A percentile compares a stretch with the other conserved stretches of the same genome.
Conservation (phyloP, 2,888 invertebrate genomes). For the Artemia sp. region DNA sequence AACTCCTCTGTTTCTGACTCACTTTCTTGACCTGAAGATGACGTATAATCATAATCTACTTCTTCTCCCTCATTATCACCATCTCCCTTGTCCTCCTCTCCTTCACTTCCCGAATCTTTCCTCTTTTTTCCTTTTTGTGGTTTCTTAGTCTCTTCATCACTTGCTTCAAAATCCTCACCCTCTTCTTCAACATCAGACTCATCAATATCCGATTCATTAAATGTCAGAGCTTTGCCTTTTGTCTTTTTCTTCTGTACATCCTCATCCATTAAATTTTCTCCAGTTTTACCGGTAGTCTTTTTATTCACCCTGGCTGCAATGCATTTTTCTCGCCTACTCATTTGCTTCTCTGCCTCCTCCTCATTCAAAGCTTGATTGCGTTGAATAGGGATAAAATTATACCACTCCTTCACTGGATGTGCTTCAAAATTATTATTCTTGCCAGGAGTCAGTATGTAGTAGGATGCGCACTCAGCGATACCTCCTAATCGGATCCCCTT, state of each 20-base stretch:
- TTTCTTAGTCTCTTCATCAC: conserved; percentile 84
- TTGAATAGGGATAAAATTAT: conserved; percentile 74
- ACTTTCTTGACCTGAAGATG: conserved; percentile 34
- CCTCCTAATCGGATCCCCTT: conserved; percentile 88
- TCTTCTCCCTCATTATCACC: conserved; percentile 90
- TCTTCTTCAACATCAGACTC: conserved; percentile 82
- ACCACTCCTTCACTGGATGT: conserved; percentile 89
- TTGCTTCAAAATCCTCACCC: conserved; percentile 91
- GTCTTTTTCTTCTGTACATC: conserved; percentile 43
- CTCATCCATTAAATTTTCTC: conserved; percentile 39
- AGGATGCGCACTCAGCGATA: conserved; percentile 87
- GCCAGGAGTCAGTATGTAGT: conserved; percentile 93
- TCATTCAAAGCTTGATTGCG: conserved; percentile 84
- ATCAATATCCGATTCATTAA: conserved; percentile 48
- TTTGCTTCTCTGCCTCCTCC: conserved; percentile 96
- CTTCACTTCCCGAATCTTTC: conserved; percentile 54
- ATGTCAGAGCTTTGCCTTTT: conserved; percentile 32
- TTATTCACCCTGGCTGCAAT: conserved; percentile 87
- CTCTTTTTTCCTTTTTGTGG: conserved; percentile 41
- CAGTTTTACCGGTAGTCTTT: conserved; percentile 55
- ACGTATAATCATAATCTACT: conserved; percentile 78
- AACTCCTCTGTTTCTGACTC: conserved; percentile 44
- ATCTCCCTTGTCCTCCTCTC: conserved; percentile 88
- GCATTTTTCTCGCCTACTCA: conserved; percentile 67
- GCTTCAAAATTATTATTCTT: conserved; percentile 89